Conservation (phyloP, 2,797 vertebrate genomes). For the Malurus leucopterus region DNA sequence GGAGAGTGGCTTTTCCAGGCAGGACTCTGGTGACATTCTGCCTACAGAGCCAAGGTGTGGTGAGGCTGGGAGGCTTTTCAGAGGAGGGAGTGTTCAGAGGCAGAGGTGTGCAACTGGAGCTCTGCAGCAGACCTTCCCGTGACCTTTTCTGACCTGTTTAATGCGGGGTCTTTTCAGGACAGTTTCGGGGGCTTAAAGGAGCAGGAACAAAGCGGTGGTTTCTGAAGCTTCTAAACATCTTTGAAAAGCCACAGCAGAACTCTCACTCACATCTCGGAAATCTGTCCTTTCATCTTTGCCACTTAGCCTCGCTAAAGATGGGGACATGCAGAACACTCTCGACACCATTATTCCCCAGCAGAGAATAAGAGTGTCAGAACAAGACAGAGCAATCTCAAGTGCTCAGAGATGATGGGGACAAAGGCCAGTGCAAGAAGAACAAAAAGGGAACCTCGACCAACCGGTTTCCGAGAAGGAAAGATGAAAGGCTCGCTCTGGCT, state of each 20-base stretch:
- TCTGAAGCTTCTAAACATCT: not conserved
- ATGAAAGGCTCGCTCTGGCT: not conserved
- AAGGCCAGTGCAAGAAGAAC: not conserved
- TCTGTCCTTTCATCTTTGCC: not conserved
- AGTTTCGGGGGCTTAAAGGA: not conserved
- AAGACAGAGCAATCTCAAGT: not conserved
- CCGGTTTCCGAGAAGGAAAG: not conserved
- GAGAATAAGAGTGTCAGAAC: not conserved
- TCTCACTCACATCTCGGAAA: not conserved
- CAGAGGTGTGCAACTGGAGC: not conserved
- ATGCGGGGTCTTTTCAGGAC: not conserved
- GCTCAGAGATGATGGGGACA: not conserved
- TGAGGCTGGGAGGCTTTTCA: not conserved
- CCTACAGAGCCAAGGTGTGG: not conserved
- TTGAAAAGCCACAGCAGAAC: not conserved
- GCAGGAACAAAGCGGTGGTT: not conserved
- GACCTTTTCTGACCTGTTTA: not conserved
- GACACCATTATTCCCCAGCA: not conserved
- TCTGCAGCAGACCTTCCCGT: not conserved
- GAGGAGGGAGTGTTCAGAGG: not conserved
- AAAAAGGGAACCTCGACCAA: not conserved
- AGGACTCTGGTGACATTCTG: not conserved
- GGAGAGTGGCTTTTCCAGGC: not conserved
- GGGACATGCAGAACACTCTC: not conserved
- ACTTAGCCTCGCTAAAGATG: not conserved